Conservation (phyloP, 2,888 invertebrate species). For the Scaptomyza reducta region DNA sequence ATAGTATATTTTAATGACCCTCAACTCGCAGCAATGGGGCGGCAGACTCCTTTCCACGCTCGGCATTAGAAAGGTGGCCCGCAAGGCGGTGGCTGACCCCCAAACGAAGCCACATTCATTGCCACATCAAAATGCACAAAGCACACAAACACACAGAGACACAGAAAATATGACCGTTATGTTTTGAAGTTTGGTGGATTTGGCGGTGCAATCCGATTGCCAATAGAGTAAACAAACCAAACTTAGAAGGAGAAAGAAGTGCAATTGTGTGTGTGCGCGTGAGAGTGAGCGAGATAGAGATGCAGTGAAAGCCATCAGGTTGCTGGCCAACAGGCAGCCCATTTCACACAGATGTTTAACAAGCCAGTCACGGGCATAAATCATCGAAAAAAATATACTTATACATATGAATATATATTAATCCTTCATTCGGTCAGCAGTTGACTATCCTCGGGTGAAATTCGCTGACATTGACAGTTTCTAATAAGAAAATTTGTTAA, state of each 20-base stretch:
- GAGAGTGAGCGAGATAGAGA: too few species aligned
- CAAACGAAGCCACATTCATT: slow-evolving; percentile 47
- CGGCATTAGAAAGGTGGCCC: slow-evolving; percentile 74
- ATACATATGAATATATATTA: slow-evolving; percentile 12
- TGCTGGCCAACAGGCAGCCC: slow-evolving; percentile 39
- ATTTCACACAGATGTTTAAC: slow-evolving; percentile 77
- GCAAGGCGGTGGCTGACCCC: slow-evolving; percentile 76
- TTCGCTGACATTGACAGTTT: slow-evolving; percentile 71
- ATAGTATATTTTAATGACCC: slow-evolving; percentile 64
- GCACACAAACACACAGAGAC: slow-evolving; percentile 36
- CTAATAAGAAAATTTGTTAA: slow-evolving; percentile 68
- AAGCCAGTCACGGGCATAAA: slow-evolving; percentile 70
- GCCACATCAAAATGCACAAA: slow-evolving; percentile 37
- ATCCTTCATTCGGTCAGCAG: slow-evolving; percentile 40
- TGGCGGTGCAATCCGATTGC: slow-evolving; percentile 42
- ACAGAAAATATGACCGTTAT: slow-evolving; percentile 32
- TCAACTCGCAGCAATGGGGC: slow-evolving; percentile 29
- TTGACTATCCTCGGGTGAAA: slow-evolving; percentile 55
- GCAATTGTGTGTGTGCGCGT: too few species aligned
- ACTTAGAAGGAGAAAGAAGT: neutral
- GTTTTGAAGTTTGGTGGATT: slow-evolving; percentile 20
- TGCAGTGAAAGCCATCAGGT: slow-evolving; percentile 67
- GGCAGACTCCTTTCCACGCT: slow-evolving; percentile 56
- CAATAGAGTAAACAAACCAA: slow-evolving; percentile 56
- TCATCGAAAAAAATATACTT: slow-evolving; percentile 58